Base-by-base conservation (phyloP, 2,113 vertebrate genomes). In the Rhegmatorhina hoffmannsi region DNA sequence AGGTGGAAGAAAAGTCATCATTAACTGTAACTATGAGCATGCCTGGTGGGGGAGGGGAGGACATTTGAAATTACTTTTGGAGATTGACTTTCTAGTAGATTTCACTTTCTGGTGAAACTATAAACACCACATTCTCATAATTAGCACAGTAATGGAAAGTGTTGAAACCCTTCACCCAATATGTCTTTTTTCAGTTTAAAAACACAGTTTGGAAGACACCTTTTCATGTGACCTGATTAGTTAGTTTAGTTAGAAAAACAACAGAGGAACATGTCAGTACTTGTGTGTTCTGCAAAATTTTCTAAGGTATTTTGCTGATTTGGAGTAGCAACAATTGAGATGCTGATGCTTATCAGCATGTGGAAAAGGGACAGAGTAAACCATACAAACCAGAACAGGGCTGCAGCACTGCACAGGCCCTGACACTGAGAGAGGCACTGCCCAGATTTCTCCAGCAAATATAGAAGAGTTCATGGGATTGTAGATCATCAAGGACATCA, bases 281-380 rank as follows among this genome's bases (percentile, higher is more conserved):
- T 1, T 26, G 28, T 17, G 34, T 62, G 34, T 44, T 59, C 11
- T 43, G 49, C 36, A 66, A 46, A 66, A 40, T 80, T 94, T 89
- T 84, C 50, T 29, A 12, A 46, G 29, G 3, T 29, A 9, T 33
- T 73, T 95, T 87, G 24, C 63, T 40, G 6, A 28, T 83, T 67
- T 66, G 36, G 26, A 26, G 10, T 63, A 46, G 29, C 11, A 56
- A 1, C 17, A 68, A 2, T 8, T 23, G 90, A 78, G 64, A 25
- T 69, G 53, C 10, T 2, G 0, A 11, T 58, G 26, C 46, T 81
- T 70, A 18, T 25, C 15, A 5, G 13, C 0, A 0, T 29, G 10
- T n/a, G 29, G 92, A 36, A 78, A 24, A 81, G 47, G 50, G 53
- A 3, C 46, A 46, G 36, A 21, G 34, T 8, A 34, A 87, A 17